Conservation (phyloP, 2,888 invertebrate genomes). For the Pollenia angustigena region DNA sequence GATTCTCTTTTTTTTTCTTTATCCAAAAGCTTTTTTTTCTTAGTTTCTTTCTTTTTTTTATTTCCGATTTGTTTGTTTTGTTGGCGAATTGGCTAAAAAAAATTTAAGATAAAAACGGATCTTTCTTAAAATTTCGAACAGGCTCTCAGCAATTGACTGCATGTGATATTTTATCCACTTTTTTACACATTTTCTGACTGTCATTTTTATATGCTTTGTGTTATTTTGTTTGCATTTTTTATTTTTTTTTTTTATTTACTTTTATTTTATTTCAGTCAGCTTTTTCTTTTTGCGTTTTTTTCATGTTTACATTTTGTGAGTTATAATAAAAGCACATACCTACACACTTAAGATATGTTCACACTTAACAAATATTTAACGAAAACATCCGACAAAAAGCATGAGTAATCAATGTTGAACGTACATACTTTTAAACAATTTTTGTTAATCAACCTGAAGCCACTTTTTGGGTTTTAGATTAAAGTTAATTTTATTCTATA, state of each 20-base stretch:
- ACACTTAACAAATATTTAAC: no score
- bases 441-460: no score
- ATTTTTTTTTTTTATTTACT: slow-evolving; percentile 13
- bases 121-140: slow-evolving; percentile 82
- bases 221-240: slow-evolving; percentile 7
- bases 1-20: neutral
- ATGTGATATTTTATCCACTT: slow-evolving; percentile 73
- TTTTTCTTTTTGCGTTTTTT: slow-evolving; percentile 57
- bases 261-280: neutral
- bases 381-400: no score
- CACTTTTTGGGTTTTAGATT: no score
- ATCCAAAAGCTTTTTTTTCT: slow-evolving; percentile 33
- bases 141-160: slow-evolving; percentile 77
- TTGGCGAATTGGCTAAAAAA: slow-evolving; percentile 24
- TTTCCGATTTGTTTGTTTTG: slow-evolving; percentile 54
- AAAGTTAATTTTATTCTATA: no score
- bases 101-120: slow-evolving; percentile 82
- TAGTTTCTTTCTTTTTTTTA: no score
- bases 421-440: no score
- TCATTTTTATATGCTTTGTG: slow-evolving; percentile 4
- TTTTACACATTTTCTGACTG: neutral
- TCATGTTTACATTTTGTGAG: slow-evolving; percentile 63
- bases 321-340: slow-evolving; percentile 13
- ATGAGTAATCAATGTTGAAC: no score
- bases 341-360: neutral